Conservation (phyloP, 2,888 invertebrate genomes). For the Lasioglossum calceatum region DNA sequence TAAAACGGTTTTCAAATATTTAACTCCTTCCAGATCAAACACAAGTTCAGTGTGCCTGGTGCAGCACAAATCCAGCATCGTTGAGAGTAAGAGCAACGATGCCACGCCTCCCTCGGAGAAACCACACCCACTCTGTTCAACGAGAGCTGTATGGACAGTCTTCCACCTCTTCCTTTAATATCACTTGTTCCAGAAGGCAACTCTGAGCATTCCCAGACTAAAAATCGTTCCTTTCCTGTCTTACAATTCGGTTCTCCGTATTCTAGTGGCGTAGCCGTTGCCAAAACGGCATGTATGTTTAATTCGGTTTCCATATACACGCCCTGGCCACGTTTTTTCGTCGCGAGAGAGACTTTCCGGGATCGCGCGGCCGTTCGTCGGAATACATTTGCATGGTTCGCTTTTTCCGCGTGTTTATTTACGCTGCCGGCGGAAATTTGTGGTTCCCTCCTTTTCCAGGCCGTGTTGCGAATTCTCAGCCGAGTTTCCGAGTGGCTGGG, state of each 20-base stretch:
- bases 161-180: not conserved
- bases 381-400: constrained; percentile 74
- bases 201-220: not conserved
- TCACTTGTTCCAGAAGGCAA: not conserved
- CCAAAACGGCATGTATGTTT: constrained; percentile 68
- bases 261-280: not conserved
- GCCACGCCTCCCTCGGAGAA: not conserved
- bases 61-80: not conserved
- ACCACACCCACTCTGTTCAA: not conserved
- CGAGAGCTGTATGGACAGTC: not conserved
- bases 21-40: not conserved
- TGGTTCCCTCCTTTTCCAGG: constrained; percentile 27
- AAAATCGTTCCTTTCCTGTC: constrained; percentile 5
- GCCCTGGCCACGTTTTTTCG: constrained; percentile 58
- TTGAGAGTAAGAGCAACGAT: not conserved
- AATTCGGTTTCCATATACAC: constrained; percentile 70
- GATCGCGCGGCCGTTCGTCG: constrained; percentile 67
- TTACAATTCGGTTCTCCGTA: constrained; percentile 4
- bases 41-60: not conserved
- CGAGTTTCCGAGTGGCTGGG: not conserved
- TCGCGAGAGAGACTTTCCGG: constrained; percentile 67
- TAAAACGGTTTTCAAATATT: not conserved
- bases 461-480: constrained; percentile 25
- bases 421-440: constrained; percentile 54
- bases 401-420: constrained; percentile 73